These are phyloP conservation scores for Xanthorhoe designata DNA, from an alignment of 2,888 invertebrate species.

Conservation along the genomic window DNA sequence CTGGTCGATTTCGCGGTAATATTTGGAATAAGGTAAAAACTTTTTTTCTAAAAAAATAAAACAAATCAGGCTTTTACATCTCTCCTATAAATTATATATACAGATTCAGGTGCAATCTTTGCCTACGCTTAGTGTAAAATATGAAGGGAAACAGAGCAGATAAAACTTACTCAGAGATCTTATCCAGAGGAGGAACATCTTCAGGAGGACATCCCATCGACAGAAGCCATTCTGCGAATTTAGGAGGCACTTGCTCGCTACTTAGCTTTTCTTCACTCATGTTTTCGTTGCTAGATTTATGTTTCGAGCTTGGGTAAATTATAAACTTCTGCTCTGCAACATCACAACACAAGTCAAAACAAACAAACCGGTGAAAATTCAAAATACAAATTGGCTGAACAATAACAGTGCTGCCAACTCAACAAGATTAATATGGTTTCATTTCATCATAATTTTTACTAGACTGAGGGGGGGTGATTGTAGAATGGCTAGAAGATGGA, in stretches of 20 bases:
- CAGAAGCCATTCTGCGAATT: constrained; percentile 74
- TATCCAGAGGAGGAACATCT: constrained; percentile 70
- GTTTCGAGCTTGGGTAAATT: too few relatives aligned
- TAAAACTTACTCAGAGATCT: constrained; percentile 66
- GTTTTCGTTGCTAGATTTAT: not conserved
- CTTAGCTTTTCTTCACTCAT: constrained; percentile 66
- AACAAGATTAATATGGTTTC: not conserved
- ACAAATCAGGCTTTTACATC: too few relatives aligned
- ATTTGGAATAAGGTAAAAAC: too few relatives aligned
- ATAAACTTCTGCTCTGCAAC: not conserved
- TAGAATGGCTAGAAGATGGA: too few relatives aligned
- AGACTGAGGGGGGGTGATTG: too few relatives aligned
- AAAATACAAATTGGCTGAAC: constrained; percentile 24
- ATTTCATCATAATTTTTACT: too few relatives aligned
- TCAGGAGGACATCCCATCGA: constrained; percentile 76
- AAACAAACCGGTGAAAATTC: constrained; percentile 18
- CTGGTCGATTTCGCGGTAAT: too few relatives aligned
- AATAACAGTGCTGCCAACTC: not conserved
- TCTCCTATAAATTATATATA: too few relatives aligned
- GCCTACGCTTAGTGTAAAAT: not conserved
- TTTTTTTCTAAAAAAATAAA: too few relatives aligned
- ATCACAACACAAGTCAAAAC: constrained; percentile 4
- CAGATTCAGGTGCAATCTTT: too few relatives aligned
- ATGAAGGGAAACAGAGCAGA: not conserved
- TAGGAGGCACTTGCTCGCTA: constrained; percentile 71